phyloP scores from a whole-genome alignment of 2,888 invertebrate species.

The Galeopsomyia nigrocyanea region DNA sequence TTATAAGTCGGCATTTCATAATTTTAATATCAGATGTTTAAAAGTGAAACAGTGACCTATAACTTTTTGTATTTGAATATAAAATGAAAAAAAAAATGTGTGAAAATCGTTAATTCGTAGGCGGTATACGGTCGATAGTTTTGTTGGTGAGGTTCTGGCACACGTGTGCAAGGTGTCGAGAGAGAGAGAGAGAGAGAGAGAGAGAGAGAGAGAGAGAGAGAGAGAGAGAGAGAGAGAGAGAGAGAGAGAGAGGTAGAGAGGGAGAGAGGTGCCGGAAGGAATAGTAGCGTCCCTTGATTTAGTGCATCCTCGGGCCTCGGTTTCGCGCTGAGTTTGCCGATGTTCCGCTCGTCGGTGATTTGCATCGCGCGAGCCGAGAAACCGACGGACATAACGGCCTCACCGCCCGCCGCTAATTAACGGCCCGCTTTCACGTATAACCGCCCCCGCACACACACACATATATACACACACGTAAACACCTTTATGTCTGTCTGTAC shows the following conservation, averaged over 20 bases:
- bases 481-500: too few relatives aligned
- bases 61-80: too few relatives aligned
- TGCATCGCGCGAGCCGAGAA: slow-evolving; percentile 52
- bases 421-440: slow-evolving; percentile 39
- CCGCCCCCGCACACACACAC: neutral
- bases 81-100: too few relatives aligned
- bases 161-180: neutral
- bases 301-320: slow-evolving; percentile 47
- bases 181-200: slow-evolving; percentile 21
- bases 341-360: slow-evolving; percentile 54
- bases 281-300: slow-evolving; percentile 4
- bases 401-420: slow-evolving; percentile 45
- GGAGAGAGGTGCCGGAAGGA: neutral
- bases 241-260: neutral
- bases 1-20: too few relatives aligned
- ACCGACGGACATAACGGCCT: slow-evolving; percentile 54
- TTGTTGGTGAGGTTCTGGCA: too few relatives aligned
- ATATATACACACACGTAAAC: neutral
- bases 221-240: neutral
- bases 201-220: neutral
- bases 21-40: too few relatives aligned
- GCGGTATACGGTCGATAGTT: too few relatives aligned
- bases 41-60: too few relatives aligned
- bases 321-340: slow-evolving; percentile 55
- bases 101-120: too few relatives aligned